Evolutionary conservation across 2,113 vertebrate species (phyloP).

Genomic region (Natator depressus): DNA sequence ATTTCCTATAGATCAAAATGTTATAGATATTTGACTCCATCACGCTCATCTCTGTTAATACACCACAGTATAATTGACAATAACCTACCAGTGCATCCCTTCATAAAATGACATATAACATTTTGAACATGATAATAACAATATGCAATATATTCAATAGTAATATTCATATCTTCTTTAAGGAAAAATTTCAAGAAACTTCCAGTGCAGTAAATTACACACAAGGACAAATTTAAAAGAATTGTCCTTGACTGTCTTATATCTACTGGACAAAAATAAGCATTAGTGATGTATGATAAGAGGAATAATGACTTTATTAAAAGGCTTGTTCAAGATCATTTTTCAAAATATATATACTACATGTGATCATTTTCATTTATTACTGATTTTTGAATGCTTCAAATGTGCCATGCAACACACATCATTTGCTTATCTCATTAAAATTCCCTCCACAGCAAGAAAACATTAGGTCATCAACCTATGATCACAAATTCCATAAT

Average conservation of each 20-base stretch:
- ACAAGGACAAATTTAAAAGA: conserved; percentile 57
- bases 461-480: conserved; percentile 25
- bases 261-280: conserved; percentile 47
- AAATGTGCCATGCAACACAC: conserved; percentile 11
- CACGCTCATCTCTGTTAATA: background rate
- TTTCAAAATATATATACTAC: conserved; percentile 59
- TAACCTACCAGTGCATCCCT: background rate
- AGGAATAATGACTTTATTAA: conserved; percentile 68
- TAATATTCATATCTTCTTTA: background rate
- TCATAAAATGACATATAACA: background rate
- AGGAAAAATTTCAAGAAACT: conserved; percentile 30
- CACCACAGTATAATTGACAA: background rate
- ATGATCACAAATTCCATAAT: conserved; percentile 7
- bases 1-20: background rate
- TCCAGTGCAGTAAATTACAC: conserved; percentile 41
- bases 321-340: conserved; percentile 50
- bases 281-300: conserved; percentile 59
- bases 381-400: conserved; percentile 37
- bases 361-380: conserved; percentile 50
- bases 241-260: conserved; percentile 53
- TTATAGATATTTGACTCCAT: background rate
- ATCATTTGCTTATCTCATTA: conserved; percentile 65
- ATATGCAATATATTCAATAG: background rate
- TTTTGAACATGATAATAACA: conserved; percentile 1
- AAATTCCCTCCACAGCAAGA: conserved; percentile 20